Evolutionary conservation across 2,113 vertebrate species (phyloP), one percentile per base, ranked within the genome.

Genomic region (Pao palembangensis): DNA sequence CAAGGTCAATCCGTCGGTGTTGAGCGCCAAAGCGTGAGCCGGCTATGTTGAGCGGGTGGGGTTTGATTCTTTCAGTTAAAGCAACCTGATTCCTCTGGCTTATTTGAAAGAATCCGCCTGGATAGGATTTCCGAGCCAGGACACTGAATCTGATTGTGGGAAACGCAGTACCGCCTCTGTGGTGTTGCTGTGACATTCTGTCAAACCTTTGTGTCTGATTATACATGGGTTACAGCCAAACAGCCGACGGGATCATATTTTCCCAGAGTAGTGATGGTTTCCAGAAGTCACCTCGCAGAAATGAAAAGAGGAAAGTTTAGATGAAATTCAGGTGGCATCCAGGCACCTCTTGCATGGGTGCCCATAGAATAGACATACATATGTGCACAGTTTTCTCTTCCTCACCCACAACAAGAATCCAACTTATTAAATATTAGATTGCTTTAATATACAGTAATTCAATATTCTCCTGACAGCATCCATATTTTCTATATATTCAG

Each of bases 31-130:
- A 48, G 60, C 49, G 46, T 28, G 58, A 71, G 72, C 80, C 82
- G 77, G 80, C 59, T 64, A 42, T 68, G 72, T 42, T 59, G 7
- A 71, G 58, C 61, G 61, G 70, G 73, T 71, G 75, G 72, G 44
- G 69, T 78, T 75, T 81, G 69, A 85, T 84, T 82, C 66, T 84
- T 78, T 78, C 68, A 71, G 62, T 59, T 12, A 18, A 19, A 21
- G 76, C 54, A 77, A 85, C 77, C 64, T 44, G 77, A 85, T 74
- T 83, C 79, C 83, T 69, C 44, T 11, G 42, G 42, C 63, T 85
- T 51, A 19, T 56, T 69, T 69, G 23, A 67, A 76, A 71, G 38
- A 43, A 76, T 67, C 61, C 71, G 19, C 62, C 68, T 62, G 75
- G 66, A 64, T 77, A 65, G 73, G 46, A 69, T 85, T 80, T 72